These are phyloP conservation scores for Drosophila teissieri DNA, from an alignment of 1,140 invertebrate genomes.

Conservation along the genomic window DNA sequence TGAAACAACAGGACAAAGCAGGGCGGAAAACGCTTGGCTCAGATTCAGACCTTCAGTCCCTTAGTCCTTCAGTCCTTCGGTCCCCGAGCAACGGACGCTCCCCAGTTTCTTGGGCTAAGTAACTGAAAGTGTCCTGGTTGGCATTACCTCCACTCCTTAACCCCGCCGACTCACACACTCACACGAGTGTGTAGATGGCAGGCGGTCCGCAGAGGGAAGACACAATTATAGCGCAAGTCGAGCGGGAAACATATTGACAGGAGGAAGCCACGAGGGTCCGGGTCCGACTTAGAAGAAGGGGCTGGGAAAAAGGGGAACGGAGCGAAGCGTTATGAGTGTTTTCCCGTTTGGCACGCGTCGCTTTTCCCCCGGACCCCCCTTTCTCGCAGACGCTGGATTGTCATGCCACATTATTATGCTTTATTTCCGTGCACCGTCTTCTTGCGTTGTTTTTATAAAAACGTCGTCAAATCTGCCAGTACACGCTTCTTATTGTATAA, in stretches of 20 bases:
- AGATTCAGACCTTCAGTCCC: slow-evolving; percentile 5
- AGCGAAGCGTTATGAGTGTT: slow-evolving; percentile 73
- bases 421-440: slow-evolving; percentile 68
- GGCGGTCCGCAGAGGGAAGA: slow-evolving; percentile 25
- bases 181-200: not conserved
- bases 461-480: slow-evolving; percentile 60
- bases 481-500: not conserved
- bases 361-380: not conserved
- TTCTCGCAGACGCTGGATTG: slow-evolving; percentile 44
- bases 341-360: slow-evolving; percentile 70
- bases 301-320: slow-evolving; percentile 40
- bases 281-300: slow-evolving; percentile 22
- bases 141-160: slow-evolving; percentile 45
- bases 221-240: slow-evolving; percentile 55
- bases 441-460: slow-evolving; percentile 63
- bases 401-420: slow-evolving; percentile 78
- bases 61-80: not conserved
- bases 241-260: slow-evolving; percentile 58
- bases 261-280: slow-evolving; percentile 38
- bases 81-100: slow-evolving; percentile 37
- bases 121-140: slow-evolving; percentile 50
- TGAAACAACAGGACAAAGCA: slow-evolving; percentile 14
- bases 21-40: slow-evolving; percentile 8
- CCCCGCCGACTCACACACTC: slow-evolving; percentile 14
- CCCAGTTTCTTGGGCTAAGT: slow-evolving; percentile 29